Evolutionary conservation across 1,140 invertebrate species (phyloP).

Genomic region (Hypothenemus hampei): DNA sequence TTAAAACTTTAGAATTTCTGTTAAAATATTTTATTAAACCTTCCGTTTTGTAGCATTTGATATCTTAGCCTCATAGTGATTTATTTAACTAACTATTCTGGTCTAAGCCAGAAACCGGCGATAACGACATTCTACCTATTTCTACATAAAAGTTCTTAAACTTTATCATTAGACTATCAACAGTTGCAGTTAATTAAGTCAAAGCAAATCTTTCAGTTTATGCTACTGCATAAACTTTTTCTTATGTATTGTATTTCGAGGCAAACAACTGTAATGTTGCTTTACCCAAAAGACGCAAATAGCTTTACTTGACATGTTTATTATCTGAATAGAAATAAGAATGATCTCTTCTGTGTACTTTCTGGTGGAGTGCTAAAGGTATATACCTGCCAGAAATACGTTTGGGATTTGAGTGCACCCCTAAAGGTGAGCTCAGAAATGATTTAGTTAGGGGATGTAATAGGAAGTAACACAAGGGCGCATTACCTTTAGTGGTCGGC

Average conservation of each 20-base stretch:
- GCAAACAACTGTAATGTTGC: background rate
- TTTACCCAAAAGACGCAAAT: background rate
- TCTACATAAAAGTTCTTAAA: no score
- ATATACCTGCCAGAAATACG: background rate
- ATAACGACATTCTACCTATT: no score
- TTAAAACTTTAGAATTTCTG: slow-evolving; percentile 30
- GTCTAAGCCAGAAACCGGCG: no score
- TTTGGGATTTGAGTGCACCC: slow-evolving; percentile 1
- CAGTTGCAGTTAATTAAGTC: slow-evolving; percentile 7
- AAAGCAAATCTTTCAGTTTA: slow-evolving; percentile 2
- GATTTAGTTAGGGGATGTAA: background rate
- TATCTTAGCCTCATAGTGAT: background rate
- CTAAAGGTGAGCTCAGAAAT: background rate
- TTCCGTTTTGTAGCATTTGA: background rate
- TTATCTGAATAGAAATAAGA: background rate
- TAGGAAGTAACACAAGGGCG: background rate
- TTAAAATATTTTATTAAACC: slow-evolving; percentile 26
- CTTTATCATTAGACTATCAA: slow-evolving; percentile 3
- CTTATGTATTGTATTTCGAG: no score
- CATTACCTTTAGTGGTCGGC: background rate
- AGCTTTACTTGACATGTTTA: background rate
- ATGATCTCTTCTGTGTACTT: background rate
- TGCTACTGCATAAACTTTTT: no score
- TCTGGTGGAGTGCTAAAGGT: background rate
- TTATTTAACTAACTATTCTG: background rate